Base-by-base conservation (phyloP, 2,888 invertebrate genomes). In the Heliconius ethilla region DNA sequence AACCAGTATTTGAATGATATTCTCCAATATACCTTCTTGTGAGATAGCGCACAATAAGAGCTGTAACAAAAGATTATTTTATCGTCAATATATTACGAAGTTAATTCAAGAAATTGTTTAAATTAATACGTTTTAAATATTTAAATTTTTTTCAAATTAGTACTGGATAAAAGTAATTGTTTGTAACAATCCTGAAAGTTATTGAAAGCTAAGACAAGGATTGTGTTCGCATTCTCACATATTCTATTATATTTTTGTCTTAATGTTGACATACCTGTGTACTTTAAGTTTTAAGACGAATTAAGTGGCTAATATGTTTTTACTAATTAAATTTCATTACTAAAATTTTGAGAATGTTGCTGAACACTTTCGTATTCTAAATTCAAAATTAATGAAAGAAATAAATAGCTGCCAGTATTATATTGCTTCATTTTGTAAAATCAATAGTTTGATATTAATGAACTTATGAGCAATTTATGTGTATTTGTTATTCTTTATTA, bases 1-100 rank as follows among this genome's bases (percentile, higher is more conserved):
- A 89, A 97, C 97, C 97, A 94, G 97, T 97, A 86, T 97, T 97
- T 85, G 97, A 97, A 86, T 97, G 96, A 90, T 97, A 97, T 95
- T 97, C 97, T 80, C 97, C 97, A 81, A 97, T 97, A 90, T 96
- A 97, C 85, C 97, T 94, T 86, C 96, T 95, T 7, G 97, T 97
- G 82, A 97, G 91, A 89, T 97, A 97, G 82, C 97, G 95, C 5
- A 97, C 97, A 78, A 97, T 97, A 76, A 97, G 92, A 83, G 97
- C 97, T 97, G 92, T 83, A 92, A 92, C 90, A 91, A 91, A 75
- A 55, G 67, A 66, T 80, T 69, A 78, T 81, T 76, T 6, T 59
- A 78, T 77, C 76, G 62, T 76, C 73, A 18, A 22, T 70, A 27
- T 22, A 63, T 70, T 33, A 33, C 33, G 9, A 22, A 40, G n/a